Conservation (phyloP, 92 coral and sea anemone species). For the Parazoanthus atlanticus region DNA sequence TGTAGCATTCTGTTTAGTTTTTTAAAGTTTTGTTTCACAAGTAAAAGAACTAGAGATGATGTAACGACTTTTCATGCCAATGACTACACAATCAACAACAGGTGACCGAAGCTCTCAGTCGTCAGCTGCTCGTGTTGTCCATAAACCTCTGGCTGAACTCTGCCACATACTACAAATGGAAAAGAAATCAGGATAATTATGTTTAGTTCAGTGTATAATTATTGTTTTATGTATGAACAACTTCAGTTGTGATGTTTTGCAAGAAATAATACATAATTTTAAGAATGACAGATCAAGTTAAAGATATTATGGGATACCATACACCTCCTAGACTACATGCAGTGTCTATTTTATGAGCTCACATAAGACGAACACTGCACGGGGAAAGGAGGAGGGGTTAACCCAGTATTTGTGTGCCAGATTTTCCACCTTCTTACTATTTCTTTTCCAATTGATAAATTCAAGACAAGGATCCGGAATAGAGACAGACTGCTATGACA, state of each 20-base stretch:
- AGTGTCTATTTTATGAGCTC: too few species aligned
- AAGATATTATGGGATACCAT: too few species aligned
- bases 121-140: constrained; percentile 35
- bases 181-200: background rate
- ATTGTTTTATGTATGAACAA: background rate
- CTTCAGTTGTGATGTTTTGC: background rate
- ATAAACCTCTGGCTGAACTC: constrained; percentile 43
- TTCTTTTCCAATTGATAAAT: too few species aligned
- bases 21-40: background rate
- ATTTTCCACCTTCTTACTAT: too few species aligned
- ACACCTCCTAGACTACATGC: too few species aligned
- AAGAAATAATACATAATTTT: too few species aligned
- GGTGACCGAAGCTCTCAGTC: background rate
- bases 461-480: too few species aligned
- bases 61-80: background rate
- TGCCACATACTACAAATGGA: constrained; percentile 26
- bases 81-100: background rate
- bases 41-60: background rate
- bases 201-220: background rate
- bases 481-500: too few species aligned
- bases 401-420: too few species aligned
- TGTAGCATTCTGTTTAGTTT: background rate
- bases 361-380: background rate
- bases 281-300: too few species aligned
- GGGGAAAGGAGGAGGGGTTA: too few species aligned